A percentile compares a stretch with the other conserved stretches of the same genome.
Conservation (phyloP, 2,113 vertebrate genomes). For the Bufo bufo region DNA sequence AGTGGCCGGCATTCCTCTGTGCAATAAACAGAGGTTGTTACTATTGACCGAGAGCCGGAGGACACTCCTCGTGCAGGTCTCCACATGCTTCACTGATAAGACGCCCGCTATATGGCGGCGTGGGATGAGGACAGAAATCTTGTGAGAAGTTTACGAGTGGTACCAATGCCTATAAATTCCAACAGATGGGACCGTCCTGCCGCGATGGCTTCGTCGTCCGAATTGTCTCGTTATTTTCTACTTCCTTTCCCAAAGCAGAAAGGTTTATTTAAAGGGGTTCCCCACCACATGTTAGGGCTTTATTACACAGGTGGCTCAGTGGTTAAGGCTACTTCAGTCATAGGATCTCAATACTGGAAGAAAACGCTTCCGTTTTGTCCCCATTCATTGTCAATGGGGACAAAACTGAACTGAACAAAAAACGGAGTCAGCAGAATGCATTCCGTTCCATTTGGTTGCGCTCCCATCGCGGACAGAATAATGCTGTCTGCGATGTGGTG, state of each 20-base stretch:
- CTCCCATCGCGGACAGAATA: too few species aligned
- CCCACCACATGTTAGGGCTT: too few species aligned
- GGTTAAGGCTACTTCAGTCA: too few species aligned
- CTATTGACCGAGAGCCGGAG: conserved; percentile 70
- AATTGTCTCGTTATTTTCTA: neutral
- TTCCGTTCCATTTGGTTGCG: too few species aligned
- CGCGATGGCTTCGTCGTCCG: neutral
- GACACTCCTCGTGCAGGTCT: conserved; percentile 66
- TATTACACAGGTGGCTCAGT: too few species aligned
- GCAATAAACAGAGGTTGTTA: conserved; percentile 68
- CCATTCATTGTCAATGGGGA: too few species aligned
- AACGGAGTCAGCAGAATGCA: too few species aligned
- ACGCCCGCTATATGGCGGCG: neutral
- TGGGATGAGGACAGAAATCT: neutral
- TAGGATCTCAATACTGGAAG: too few species aligned
- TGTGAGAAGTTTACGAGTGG: neutral
- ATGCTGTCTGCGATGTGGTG: too few species aligned
- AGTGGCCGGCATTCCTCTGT: conserved; percentile 53
- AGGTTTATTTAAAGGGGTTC: neutral
- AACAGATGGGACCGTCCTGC: neutral
- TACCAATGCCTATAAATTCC: neutral
- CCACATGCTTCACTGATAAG: conserved; percentile 67
- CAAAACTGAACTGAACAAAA: too few species aligned
- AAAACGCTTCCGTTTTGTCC: too few species aligned
- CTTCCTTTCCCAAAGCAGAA: neutral